phyloP scores from a whole-genome alignment of 2,797 vertebrate species.

The Sphaeramia orbicularis region DNA sequence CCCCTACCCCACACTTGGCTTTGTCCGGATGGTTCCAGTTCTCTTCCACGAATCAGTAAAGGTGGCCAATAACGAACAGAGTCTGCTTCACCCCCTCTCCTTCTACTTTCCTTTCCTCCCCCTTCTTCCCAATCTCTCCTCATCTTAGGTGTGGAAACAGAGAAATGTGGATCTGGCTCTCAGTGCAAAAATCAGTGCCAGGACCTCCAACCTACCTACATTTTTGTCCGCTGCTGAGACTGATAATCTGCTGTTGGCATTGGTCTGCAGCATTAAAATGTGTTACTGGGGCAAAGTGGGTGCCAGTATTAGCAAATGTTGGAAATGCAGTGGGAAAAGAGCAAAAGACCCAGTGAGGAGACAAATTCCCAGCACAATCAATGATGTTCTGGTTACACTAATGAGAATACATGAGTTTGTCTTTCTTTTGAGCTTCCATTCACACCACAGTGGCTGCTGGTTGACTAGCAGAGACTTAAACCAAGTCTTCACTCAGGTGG shows the following conservation, averaged over 20 bases:
- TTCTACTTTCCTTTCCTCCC: constrained; percentile 16
- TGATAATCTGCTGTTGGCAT: constrained; percentile 68
- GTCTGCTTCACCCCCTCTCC: constrained; percentile 7
- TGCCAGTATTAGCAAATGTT: constrained; percentile 51
- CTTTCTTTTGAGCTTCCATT: neutral
- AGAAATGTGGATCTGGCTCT: constrained; percentile 45
- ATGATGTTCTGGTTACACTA: constrained; percentile 3
- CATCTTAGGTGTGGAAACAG: constrained; percentile 28
- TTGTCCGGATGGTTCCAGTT: constrained; percentile 55
- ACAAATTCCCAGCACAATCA: constrained; percentile 20
- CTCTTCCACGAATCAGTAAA: constrained; percentile 46
- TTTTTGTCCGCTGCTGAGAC: constrained; percentile 41
- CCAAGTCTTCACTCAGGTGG: neutral
- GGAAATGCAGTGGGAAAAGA: constrained; percentile 37
- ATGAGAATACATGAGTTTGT: constrained; percentile 16
- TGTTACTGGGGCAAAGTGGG: constrained; percentile 73
- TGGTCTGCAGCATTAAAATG: constrained; percentile 61
- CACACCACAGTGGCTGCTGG: neutral
- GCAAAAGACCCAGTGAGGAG: constrained; percentile 5
- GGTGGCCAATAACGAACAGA: constrained; percentile 18
- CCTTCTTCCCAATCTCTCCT: constrained; percentile 8
- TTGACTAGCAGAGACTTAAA: constrained; percentile 17
- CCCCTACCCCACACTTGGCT: constrained; percentile 15
- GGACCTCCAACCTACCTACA: constrained; percentile 40
- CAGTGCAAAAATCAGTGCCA: constrained; percentile 15